phyloP scores from a whole-genome alignment of 2,797 vertebrate species.

The Typhlichthys subterraneus region DNA sequence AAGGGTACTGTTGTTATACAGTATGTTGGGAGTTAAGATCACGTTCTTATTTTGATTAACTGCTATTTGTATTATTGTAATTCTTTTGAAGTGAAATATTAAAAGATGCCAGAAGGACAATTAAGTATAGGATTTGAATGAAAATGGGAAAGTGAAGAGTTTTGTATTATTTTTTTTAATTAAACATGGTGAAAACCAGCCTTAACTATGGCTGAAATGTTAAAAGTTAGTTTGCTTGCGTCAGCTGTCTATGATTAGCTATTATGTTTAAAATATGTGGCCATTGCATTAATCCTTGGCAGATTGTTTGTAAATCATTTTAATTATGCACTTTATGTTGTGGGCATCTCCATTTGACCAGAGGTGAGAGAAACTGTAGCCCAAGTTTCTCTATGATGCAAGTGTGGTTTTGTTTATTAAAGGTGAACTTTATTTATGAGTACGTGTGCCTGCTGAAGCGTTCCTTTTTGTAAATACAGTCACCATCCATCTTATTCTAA shows the following conservation, averaged over 20 bases:
- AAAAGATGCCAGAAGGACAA: neutral
- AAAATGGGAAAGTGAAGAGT: neutral
- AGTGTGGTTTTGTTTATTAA: constrained; percentile 43
- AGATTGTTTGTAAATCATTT: constrained; percentile 35
- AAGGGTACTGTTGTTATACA: too few relatives aligned
- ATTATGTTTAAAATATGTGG: neutral
- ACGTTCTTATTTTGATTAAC: too few relatives aligned
- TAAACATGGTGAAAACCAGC: neutral
- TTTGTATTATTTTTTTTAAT: neutral
- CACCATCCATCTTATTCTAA: too few relatives aligned
- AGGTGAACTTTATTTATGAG: constrained; percentile 33
- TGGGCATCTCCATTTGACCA: neutral
- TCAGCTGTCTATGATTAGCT: neutral
- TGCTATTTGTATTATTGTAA: too few relatives aligned
- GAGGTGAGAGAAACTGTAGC: constrained; percentile 17
- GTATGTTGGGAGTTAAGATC: too few relatives aligned
- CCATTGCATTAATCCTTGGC: neutral
- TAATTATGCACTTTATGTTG: constrained; percentile 49
- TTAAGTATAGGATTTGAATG: neutral
- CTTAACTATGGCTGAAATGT: neutral
- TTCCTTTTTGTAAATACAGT: too few relatives aligned
- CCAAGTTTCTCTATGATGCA: constrained; percentile 24
- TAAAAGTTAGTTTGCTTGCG: constrained; percentile 3
- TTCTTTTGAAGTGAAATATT: neutral
- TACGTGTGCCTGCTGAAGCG: too few relatives aligned